A percentile compares a stretch with the other conserved stretches of the same genome.
Conservation (phyloP, 1,140 invertebrate genomes). For the Pinna nobilis region DNA sequence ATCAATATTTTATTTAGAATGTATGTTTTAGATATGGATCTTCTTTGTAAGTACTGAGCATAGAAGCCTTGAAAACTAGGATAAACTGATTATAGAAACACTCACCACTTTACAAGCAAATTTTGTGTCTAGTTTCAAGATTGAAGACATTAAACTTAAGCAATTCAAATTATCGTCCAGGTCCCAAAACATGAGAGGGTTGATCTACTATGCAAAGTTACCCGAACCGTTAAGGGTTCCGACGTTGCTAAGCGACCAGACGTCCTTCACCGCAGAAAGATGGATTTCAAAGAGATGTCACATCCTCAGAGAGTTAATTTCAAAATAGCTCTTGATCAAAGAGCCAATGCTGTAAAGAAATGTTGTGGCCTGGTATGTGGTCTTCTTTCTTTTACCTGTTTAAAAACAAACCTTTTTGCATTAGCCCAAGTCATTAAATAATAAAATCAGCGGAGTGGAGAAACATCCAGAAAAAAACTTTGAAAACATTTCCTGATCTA, state of each 20-base stretch:
- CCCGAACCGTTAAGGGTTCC: slow-evolving; percentile 5
- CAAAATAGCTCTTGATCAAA: slow-evolving; percentile 42
- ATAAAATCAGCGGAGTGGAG: no score
- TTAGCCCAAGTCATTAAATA: no score
- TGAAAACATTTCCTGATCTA: no score
- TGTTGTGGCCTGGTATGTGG: slow-evolving; percentile 53
- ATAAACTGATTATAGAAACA: no score
- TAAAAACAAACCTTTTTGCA: no score
- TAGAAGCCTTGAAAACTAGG: no score
- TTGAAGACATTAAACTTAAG: background rate
- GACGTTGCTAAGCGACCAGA: slow-evolving; percentile 32
- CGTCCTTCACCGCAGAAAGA: slow-evolving; percentile 38
- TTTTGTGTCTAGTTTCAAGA: no score
- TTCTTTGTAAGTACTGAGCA: no score
- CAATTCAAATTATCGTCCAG: slow-evolving; percentile 24
- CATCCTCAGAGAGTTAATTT: slow-evolving; percentile 27
- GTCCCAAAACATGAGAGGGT: slow-evolving; percentile 21
- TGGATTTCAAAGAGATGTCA: slow-evolving; percentile 35
- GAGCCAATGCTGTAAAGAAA: slow-evolving; percentile 32
- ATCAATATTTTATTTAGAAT: background rate
- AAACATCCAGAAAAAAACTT: no score
- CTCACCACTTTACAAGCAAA: no score
- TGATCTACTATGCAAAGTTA: slow-evolving; percentile 45
- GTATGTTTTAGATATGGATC: no score
- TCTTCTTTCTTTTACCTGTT: background rate